Percentiles rank a stretch among this genome's conserved stretches.
These are phyloP conservation scores for Zaprionus ornatus DNA, from an alignment of 1,140 invertebrate genomes.

Conservation along the genomic window DNA sequence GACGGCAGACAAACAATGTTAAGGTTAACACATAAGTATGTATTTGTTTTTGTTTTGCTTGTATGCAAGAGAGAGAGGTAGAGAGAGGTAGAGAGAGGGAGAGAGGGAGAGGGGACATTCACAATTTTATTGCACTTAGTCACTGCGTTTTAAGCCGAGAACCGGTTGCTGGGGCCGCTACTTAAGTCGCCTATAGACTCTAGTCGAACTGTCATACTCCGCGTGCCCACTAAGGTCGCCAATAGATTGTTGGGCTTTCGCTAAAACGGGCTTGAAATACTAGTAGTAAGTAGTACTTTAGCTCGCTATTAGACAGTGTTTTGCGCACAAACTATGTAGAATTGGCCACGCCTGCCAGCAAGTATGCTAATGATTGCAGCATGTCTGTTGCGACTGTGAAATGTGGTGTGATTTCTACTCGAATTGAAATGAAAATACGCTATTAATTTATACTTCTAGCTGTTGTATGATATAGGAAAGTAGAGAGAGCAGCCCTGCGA, in stretches of 20 bases:
- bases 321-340: not conserved
- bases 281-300: not conserved
- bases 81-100: constrained; percentile 1
- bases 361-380: not conserved
- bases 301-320: not conserved
- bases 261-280: not conserved
- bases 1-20: constrained; percentile 39
- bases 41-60: not conserved
- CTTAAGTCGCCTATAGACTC: constrained; percentile 37
- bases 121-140: constrained; percentile 46
- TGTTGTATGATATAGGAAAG: not conserved
- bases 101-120: not conserved
- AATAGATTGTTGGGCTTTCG: constrained; percentile 13
- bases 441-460: not conserved
- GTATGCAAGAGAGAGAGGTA: not conserved
- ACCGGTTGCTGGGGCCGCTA: constrained; percentile 52
- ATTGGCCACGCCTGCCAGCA: not conserved
- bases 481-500: not conserved
- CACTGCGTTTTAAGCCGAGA: constrained; percentile 43
- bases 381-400: not conserved
- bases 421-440: not conserved
- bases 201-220: constrained; percentile 45
- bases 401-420: not conserved
- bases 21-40: not conserved
- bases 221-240: constrained; percentile 39